These are phyloP conservation scores for Propsilocerus akamusi DNA, from an alignment of 1,140 invertebrate species.

Conservation along the genomic window DNA sequence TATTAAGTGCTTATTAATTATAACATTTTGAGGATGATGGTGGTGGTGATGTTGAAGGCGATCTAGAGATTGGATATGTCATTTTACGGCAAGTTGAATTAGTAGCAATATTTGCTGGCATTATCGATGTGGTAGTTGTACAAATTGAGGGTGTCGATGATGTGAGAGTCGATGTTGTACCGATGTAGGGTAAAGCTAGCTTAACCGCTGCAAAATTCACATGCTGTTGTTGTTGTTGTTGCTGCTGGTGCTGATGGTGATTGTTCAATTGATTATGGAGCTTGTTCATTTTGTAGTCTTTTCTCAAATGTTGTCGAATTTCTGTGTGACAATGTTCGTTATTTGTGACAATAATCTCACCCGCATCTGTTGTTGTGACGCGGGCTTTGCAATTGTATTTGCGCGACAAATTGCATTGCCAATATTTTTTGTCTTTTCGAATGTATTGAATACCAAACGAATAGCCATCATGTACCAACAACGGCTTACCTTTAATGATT, in stretches of 20 bases:
- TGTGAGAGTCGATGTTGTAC: neutral
- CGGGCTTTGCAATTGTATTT: slow-evolving; percentile 25
- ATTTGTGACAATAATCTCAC: slow-evolving; percentile 24
- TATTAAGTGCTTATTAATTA: too few relatives aligned
- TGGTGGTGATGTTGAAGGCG: neutral
- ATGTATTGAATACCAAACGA: slow-evolving; percentile 25
- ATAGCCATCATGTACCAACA: slow-evolving; percentile 23
- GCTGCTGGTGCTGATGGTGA: neutral
- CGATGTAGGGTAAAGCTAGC: too few relatives aligned
- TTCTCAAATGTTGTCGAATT: slow-evolving; percentile 22
- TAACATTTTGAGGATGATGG: neutral
- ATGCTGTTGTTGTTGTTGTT: neutral
- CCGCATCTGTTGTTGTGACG: slow-evolving; percentile 23
- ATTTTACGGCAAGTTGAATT: neutral
- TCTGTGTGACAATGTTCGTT: slow-evolving; percentile 25
- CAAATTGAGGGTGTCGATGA: neutral
- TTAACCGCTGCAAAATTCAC: too few relatives aligned
- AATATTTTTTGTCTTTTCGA: slow-evolving; percentile 25
- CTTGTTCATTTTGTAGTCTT: slow-evolving; percentile 23
- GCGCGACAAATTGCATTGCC: slow-evolving; percentile 24
- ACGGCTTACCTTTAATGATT: slow-evolving; percentile 15
- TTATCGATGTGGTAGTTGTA: neutral
- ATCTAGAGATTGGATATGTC: neutral
- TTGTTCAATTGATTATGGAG: neutral
- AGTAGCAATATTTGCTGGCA: neutral